Percentiles rank a stretch among this genome's conserved stretches.
Conservation (phyloP, 2,797 vertebrate species). For the Pogonophryne albipinna region DNA sequence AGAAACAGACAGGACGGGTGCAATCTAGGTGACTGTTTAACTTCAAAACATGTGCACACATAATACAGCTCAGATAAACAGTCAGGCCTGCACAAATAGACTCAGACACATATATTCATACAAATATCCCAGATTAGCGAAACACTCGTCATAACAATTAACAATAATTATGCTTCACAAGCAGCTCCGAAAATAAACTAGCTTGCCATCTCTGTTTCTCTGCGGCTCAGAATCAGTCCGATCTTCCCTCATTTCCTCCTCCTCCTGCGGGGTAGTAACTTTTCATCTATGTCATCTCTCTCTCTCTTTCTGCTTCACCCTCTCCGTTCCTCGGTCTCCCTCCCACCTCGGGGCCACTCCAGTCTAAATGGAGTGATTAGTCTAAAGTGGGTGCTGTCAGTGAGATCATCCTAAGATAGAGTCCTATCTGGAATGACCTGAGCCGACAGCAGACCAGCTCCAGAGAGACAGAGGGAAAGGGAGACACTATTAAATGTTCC, state of each 20-base stretch:
- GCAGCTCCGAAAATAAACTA: slow-evolving; percentile 47
- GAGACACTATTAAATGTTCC: slow-evolving; percentile 81
- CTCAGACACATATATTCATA: slow-evolving; percentile 39
- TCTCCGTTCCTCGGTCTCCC: slow-evolving; percentile 40
- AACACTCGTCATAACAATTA: slow-evolving; percentile 58
- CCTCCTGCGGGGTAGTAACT: slow-evolving; percentile 73
- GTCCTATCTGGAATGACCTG: slow-evolving; percentile 83
- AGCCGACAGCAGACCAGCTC: slow-evolving; percentile 83
- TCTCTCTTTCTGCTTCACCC: slow-evolving; percentile 53
- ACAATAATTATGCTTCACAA: slow-evolving; percentile 40
- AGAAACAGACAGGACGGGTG: neutral
- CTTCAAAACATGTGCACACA: slow-evolving; percentile 11
- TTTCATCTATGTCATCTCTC: slow-evolving; percentile 78
- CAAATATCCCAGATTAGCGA: slow-evolving; percentile 58
- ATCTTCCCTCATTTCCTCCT: slow-evolving; percentile 71
- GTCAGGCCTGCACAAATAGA: slow-evolving; percentile 33
- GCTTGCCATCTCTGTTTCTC: slow-evolving; percentile 42
- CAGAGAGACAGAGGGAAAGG: slow-evolving; percentile 71
- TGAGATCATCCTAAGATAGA: slow-evolving; percentile 84
- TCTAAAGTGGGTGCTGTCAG: slow-evolving; percentile 85
- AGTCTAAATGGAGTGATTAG: slow-evolving; percentile 85
- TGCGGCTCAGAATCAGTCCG: slow-evolving; percentile 43
- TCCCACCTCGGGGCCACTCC: slow-evolving; percentile 82
- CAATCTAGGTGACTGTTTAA: slow-evolving; percentile 1
- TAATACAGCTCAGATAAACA: slow-evolving; percentile 6